Base-by-base conservation (phyloP, 2,113 vertebrate species). In the Pyrgilauda ruficollis region DNA sequence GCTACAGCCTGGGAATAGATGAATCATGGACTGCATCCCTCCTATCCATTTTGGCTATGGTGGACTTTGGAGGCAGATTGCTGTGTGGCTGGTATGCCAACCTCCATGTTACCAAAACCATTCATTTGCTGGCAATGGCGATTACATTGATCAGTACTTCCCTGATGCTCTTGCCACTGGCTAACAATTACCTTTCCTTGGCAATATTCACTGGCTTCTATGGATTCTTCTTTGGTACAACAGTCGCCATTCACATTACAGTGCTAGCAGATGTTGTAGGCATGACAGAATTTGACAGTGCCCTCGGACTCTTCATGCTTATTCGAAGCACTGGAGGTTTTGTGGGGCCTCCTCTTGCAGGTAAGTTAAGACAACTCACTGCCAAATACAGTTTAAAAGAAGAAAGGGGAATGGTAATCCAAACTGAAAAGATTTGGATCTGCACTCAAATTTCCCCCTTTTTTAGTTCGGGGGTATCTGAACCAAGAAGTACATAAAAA, bases 211-310 rank as follows among this genome's bases (percentile, higher is more conserved):
- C 94, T 14, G 96, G 85, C 16, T 95, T 98, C 86, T 98, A 98
- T 5, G 98, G 98, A 63, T 98, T 98, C 93, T 97, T 98, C 95
- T 98, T 98, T 18, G 98, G 98, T 70, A 97, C 98, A 47, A 95
- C 97, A 33, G 97, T 98, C 0, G 97, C 98, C 11, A 72, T 98
- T 81, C 97, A 98, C 37, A 63, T 98, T 87, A 98, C 97, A 19
- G 85, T 96, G 41, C 97, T 98, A 11, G 96, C 98, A 89, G 98
- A 98, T 92, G 96, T 98, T 13, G 98, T 98, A 23, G 97, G 96
- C 15, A 96, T 98, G 87, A 84, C 97, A 49, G 96, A 96, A 19
- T 98, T 98, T 20, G 97, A 98, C 94, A 98, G 94, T 18, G 97
- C 96, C 28, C 95, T 98, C 13, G 98, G 98, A 6, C 96, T 98